phyloP scores from a whole-genome alignment of 2,888 invertebrate species.

The Cantharis nigra region DNA sequence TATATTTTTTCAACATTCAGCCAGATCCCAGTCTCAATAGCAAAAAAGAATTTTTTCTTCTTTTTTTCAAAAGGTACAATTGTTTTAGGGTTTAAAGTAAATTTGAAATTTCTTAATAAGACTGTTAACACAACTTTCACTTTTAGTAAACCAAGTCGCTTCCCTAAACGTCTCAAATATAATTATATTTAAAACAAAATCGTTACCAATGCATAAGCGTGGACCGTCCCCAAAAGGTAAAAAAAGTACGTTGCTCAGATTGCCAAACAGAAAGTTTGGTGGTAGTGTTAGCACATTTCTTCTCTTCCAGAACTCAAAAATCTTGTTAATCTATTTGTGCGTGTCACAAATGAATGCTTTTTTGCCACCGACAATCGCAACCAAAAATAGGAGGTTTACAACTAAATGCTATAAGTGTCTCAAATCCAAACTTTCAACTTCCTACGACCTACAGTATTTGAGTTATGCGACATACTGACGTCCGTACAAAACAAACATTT shows the following conservation, averaged over 20 bases:
- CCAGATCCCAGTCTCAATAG: neutral
- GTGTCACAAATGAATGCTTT: too few relatives aligned
- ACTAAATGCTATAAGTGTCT: too few relatives aligned
- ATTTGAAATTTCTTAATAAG: neutral
- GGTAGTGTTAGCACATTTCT: neutral
- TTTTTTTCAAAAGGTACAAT: neutral
- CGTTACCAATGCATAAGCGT: conserved; percentile 61
- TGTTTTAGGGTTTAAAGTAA: neutral
- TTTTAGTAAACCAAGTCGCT: neutral
- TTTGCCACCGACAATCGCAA: too few relatives aligned
- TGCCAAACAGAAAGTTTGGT: neutral
- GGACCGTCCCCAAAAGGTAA: conserved; percentile 62
- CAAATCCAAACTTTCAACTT: too few relatives aligned
- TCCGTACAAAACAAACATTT: too few relatives aligned
- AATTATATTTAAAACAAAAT: neutral
- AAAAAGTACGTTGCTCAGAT: neutral
- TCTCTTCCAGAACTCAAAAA: neutral
- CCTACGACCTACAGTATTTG: too few relatives aligned
- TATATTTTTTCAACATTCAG: neutral
- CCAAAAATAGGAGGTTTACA: too few relatives aligned
- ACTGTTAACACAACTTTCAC: neutral
- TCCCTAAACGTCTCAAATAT: neutral
- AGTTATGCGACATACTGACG: too few relatives aligned
- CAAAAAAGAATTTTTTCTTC: neutral
- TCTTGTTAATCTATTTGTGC: too few relatives aligned